Conservation (phyloP, 30 jellyfish, hydroid and myxozoan genomes). For the Hydractinia symbiolongicarpus region DNA sequence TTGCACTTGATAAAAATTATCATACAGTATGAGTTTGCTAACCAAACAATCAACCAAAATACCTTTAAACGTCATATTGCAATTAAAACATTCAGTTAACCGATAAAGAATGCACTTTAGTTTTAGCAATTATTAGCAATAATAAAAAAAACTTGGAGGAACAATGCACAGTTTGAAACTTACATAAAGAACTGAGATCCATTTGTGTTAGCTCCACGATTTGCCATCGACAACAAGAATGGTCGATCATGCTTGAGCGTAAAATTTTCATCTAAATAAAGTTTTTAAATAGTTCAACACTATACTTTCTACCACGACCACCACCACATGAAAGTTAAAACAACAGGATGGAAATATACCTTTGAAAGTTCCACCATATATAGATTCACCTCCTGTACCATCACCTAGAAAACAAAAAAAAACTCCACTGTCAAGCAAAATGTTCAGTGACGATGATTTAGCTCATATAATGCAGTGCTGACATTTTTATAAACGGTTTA, state of each 20-base stretch:
- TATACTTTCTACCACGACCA: neutral
- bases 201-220: conserved; percentile 97
- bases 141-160: neutral
- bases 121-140: no score
- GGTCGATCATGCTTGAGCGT: conserved; percentile 77
- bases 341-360: conserved; percentile 35
- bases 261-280: conserved; percentile 77
- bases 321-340: neutral
- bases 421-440: neutral
- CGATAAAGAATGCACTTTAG: no score
- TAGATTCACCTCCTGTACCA: conserved; percentile 99
- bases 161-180: conserved; percentile 3
- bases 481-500: no score
- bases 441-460: neutral
- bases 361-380: conserved; percentile 94
- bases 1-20: no score
- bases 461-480: neutral
- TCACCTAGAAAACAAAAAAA: conserved; percentile 27
- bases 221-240: conserved; percentile 94
- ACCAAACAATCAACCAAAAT: no score
- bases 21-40: no score
- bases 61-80: no score
- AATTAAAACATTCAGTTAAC: no score
- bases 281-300: neutral
- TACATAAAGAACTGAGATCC: conserved; percentile 99